These are phyloP conservation scores for Papilio helenus DNA, from an alignment of 1,140 invertebrate genomes.

Conservation along the genomic window DNA sequence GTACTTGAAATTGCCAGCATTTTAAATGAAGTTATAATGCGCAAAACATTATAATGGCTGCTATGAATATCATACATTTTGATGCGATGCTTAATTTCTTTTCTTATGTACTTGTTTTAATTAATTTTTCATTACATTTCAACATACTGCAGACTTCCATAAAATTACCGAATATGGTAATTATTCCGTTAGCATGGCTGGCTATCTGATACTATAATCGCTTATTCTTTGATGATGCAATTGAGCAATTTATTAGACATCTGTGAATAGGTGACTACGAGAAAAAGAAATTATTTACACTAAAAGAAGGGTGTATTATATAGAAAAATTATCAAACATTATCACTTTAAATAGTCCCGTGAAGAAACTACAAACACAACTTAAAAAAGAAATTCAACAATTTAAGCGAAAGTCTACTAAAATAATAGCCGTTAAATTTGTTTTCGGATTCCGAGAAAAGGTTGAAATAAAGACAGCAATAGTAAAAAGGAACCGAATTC, in stretches of 20 bases:
- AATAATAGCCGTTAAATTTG: background rate
- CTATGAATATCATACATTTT: constrained; percentile 6
- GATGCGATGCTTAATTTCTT: background rate
- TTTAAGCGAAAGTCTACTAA: background rate
- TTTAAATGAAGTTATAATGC: constrained; percentile 21
- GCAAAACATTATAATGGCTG: constrained; percentile 1
- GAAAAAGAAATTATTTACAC: no score
- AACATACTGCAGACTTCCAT: background rate
- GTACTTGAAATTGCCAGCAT: constrained; percentile 22
- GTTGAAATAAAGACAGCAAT: background rate
- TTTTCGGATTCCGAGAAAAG: background rate
- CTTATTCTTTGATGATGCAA: background rate
- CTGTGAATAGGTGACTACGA: background rate
- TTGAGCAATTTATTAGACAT: background rate
- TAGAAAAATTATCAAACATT: background rate
- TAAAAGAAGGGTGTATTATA: background rate
- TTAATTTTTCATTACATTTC: background rate
- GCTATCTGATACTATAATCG: background rate
- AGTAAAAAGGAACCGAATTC: background rate
- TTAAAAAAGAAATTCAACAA: background rate
- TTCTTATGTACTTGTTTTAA: background rate
- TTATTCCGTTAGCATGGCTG: background rate
- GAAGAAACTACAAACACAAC: background rate
- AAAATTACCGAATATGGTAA: background rate
- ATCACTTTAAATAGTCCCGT: background rate